Base-by-base conservation (phyloP, 2,888 invertebrate genomes). In the Hetaerina titia region DNA sequence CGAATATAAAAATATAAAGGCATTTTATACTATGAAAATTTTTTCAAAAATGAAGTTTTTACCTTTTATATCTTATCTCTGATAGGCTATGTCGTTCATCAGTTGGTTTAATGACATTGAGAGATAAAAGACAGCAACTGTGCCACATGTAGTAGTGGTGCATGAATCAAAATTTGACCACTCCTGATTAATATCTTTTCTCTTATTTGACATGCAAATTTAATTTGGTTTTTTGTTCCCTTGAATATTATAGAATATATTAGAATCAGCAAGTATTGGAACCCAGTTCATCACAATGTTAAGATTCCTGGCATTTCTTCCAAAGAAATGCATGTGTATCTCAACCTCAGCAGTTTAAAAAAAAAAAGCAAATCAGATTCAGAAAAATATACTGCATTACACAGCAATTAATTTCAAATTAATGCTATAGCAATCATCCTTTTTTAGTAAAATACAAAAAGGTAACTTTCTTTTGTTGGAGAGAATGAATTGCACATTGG, bases 241-340 rank as follows among this genome's bases (percentile, higher is more conserved):
- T 81, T 81, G 31, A 13, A 31, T 81, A 15, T 31, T 31, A 4
- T 81, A 81, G 19, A 13, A 5, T 31, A 81, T 69, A 45, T 45
- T 45, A 45, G 31, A 81, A 81, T 81, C 81, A 81, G 81, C 81
- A 81, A 81, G 13, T 81, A 81, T 81, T 81, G 81, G 81, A 81
- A 81, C 81, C 81, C 81, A 31, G 13, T 69, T 69, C 69, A 69
- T 69, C n/a, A n/a, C 22, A 81, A 31, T 6, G 2, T 31, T 13
- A 81, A 81, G 31, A 9, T 15, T 31, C 81, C 81, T 31, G 81
- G 31, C 31, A 69, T 31, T 81, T 69, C n/a, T 69, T 81, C 5
- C 31, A 9, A n/a, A 69, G 69, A 69, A 81, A 81, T 81, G 15
- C 25, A 15, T 31, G 25, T 31, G 31, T 81, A 81, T 31, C 25